Base-by-base conservation (phyloP, 1,140 invertebrate species). In the Conus betulinus region DNA sequence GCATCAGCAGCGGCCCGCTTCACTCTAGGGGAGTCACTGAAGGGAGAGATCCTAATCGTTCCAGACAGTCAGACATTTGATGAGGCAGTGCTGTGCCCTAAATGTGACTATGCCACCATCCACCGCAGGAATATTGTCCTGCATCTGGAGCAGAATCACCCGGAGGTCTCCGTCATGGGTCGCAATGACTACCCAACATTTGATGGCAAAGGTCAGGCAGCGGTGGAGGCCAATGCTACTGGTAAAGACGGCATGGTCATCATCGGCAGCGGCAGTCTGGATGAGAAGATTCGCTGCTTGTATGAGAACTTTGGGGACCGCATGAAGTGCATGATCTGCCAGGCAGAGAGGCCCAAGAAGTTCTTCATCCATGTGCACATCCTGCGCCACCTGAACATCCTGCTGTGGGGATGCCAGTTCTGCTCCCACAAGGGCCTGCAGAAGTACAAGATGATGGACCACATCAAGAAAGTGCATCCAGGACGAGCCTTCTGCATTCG, bases 321-420 rank as follows among this genome's bases (percentile, higher is more conserved):
- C 23, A 90, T 89, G 88, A 88, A 88, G 57, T 91, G 91, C 86
- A 83, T 90, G 74, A 91, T 91, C 52, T 91, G 91, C 74, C 88
- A 87, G 27, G 82, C 84, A 25, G 91, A 90, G 76, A 57, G 89
- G 13, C 89, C 91, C 11, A 91, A 91, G 63, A 91, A 90, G 78
- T 91, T 89, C 82, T 90, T 90, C 79, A 91, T 91, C 84, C 91
- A 91, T 82, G 89, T 91, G 17, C 91, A 91, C 82, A 86, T 91
- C 71, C 83, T 91, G 20, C 82, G 91, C 8, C 91, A 91, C 87
- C 82, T 91, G 25, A 90, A 91, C 82, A 89, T 91, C 60, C 89
- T 87, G 53, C 82, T 91, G 83, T 90, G 89, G 89, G 90, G 90
- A 20, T 91, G 91, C 84, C 57, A 87, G 27, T 91, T 88, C 87